A percentile compares a stretch with the other conserved stretches of the same genome.
Evolutionary conservation across 2,797 vertebrate genomes (phyloP).

Genomic region (Myotis pilosus): DNA sequence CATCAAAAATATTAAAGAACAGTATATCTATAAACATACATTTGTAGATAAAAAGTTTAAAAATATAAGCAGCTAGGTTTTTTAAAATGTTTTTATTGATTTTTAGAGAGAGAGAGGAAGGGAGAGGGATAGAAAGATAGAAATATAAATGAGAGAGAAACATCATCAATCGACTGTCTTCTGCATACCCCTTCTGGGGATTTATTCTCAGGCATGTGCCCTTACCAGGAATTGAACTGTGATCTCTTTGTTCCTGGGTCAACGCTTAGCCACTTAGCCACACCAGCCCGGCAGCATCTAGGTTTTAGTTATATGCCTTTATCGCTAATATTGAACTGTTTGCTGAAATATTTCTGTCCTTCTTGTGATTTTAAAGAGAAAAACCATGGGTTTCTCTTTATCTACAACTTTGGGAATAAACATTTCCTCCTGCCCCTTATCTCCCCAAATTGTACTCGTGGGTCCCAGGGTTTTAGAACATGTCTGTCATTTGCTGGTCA

Average conservation of each 20-base stretch:
- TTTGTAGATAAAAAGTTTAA: background rate
- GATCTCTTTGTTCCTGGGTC: too few relatives aligned
- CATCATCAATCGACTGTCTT: too few relatives aligned
- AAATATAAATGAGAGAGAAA: too few relatives aligned
- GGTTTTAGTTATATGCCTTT: background rate
- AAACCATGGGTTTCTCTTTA: background rate
- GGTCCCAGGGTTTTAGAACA: background rate
- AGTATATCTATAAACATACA: background rate
- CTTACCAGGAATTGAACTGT: too few relatives aligned
- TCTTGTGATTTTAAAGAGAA: conserved; percentile 4
- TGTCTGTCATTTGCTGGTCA: background rate
- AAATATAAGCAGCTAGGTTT: background rate
- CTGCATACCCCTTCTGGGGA: too few relatives aligned
- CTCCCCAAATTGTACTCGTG: background rate
- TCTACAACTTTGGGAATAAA: background rate
- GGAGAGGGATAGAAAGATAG: too few relatives aligned
- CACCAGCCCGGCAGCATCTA: background rate
- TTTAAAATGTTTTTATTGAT: too few relatives aligned
- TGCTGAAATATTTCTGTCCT: background rate
- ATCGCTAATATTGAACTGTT: background rate
- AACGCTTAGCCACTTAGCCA: too few relatives aligned
- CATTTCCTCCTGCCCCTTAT: background rate
- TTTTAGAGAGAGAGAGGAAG: too few relatives aligned
- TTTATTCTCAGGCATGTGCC: too few relatives aligned
- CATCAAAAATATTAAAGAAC: background rate